These are phyloP conservation scores for Lagenorhynchus albirostris DNA, from an alignment of 2,113 vertebrate genomes.

Conservation along the genomic window DNA sequence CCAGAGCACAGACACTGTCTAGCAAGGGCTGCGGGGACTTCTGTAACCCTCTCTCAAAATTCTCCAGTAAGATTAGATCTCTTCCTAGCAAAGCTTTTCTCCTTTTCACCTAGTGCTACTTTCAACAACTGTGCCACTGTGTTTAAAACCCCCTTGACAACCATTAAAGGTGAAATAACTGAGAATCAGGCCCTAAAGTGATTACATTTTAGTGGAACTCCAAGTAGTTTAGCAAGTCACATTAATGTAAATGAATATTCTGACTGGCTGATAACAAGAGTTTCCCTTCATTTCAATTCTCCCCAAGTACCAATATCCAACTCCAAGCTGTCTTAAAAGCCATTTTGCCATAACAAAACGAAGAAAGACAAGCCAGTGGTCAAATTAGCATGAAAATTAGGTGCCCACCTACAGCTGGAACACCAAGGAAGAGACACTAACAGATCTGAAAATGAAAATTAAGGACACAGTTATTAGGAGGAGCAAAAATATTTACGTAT, in stretches of 20 bases:
- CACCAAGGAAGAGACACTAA: background rate
- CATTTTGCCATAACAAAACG: background rate
- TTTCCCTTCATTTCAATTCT: conserved; percentile 18
- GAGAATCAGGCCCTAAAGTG: background rate
- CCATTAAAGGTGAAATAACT: background rate
- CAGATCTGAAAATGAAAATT: background rate
- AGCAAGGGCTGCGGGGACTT: background rate
- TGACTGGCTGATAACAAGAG: background rate
- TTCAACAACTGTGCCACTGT: background rate
- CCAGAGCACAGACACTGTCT: background rate
- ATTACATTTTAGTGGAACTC: background rate
- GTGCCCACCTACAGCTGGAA: background rate
- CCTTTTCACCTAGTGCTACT: background rate
- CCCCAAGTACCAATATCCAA: conserved; percentile 13
- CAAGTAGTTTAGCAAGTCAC: background rate
- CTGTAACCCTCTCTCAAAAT: background rate
- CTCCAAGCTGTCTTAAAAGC: background rate
- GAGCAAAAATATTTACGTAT: background rate
- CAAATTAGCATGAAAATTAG: background rate
- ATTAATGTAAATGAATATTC: background rate
- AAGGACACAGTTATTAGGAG: background rate
- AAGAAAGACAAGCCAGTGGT: conserved; percentile 6
- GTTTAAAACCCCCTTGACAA: background rate
- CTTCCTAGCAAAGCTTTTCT: background rate
- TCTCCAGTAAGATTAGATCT: background rate